A percentile compares a stretch with the other conserved stretches of the same genome.
These are phyloP conservation scores for Synanthedon vespiformis DNA, from an alignment of 2,888 invertebrate species.

Conservation along the genomic window DNA sequence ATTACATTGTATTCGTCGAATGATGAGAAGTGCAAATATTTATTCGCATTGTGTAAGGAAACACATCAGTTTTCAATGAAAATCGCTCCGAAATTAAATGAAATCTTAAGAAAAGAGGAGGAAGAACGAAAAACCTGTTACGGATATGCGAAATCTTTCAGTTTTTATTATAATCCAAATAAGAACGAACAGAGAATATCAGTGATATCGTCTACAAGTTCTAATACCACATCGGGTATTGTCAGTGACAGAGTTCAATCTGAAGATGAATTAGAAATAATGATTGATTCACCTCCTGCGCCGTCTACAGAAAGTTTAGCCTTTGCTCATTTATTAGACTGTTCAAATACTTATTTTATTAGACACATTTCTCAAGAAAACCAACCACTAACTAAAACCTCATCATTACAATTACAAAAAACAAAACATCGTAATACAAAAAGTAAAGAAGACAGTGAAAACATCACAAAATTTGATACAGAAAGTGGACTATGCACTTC, in stretches of 20 bases:
- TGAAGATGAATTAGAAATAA: slow-evolving; percentile 92
- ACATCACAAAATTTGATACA: slow-evolving; percentile 24
- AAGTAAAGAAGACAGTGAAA: slow-evolving; percentile 38
- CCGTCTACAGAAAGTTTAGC: slow-evolving; percentile 88
- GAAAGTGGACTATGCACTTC: slow-evolving; percentile 23
- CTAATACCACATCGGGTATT: slow-evolving; percentile 97
- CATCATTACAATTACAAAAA: slow-evolving; percentile 49
- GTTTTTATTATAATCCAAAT: slow-evolving; percentile 72
- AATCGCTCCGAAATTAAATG: slow-evolving; percentile 85
- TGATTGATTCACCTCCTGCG: slow-evolving; percentile 86
- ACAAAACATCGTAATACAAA: slow-evolving; percentile 24
- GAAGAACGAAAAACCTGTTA: slow-evolving; percentile 80
- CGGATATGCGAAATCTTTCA: slow-evolving; percentile 76
- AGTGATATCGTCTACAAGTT: slow-evolving; percentile 92
- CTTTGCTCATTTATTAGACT: slow-evolving; percentile 80
- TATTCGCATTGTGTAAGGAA: slow-evolving; percentile 87
- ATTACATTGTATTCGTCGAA: slow-evolving; percentile 91
- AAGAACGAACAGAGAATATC: slow-evolving; percentile 87
- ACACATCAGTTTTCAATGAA: slow-evolving; percentile 97
- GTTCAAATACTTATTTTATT: slow-evolving; percentile 60
- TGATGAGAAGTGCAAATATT: slow-evolving; percentile 93
- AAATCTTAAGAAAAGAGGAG: slow-evolving; percentile 85
- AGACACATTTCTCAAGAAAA: slow-evolving; percentile 38
- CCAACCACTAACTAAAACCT: slow-evolving; percentile 40
- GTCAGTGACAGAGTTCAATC: slow-evolving; percentile 96